A percentile compares a stretch with the other conserved stretches of the same genome.
Conservation (phyloP, 2,113 vertebrate genomes). For the Larimichthys crocea region DNA sequence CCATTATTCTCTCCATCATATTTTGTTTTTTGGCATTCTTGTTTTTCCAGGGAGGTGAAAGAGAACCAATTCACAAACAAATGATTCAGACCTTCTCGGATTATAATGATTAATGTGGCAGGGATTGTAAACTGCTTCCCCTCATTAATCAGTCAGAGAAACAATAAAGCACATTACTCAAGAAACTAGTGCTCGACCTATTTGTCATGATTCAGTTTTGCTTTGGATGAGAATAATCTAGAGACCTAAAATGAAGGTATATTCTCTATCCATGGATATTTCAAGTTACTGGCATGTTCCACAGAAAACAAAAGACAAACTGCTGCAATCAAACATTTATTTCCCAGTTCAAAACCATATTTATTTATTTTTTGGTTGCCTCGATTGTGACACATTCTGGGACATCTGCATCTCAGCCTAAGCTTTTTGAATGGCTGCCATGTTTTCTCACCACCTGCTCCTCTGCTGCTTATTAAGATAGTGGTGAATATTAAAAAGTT, state of each 20-base stretch:
- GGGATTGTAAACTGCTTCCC: slow-evolving; percentile 8
- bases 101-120: slow-evolving; percentile 37
- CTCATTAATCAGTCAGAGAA: slow-evolving; percentile 50
- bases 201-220: slow-evolving; percentile 25
- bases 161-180: slow-evolving; percentile 29
- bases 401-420: slow-evolving; percentile 1
- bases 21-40: slow-evolving; percentile 14
- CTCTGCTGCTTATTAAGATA: slow-evolving; percentile 7
- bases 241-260: not conserved
- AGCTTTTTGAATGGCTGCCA: slow-evolving; percentile 1
- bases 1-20: slow-evolving; percentile 36
- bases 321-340: slow-evolving; percentile 29
- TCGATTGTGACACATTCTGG: slow-evolving; percentile 3
- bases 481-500: not conserved
- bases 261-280: not conserved
- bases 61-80: slow-evolving; percentile 39
- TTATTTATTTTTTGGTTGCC: not conserved
- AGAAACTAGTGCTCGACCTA: not conserved
- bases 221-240: not conserved
- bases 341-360: slow-evolving; percentile 24
- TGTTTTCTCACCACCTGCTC: slow-evolving; percentile 20
- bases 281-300: not conserved
- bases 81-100: slow-evolving; percentile 44
- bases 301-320: not conserved
- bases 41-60: slow-evolving; percentile 1